These are phyloP conservation scores for Otolemur garnettii DNA, from an alignment of 2,113 vertebrate species.

Conservation along the genomic window DNA sequence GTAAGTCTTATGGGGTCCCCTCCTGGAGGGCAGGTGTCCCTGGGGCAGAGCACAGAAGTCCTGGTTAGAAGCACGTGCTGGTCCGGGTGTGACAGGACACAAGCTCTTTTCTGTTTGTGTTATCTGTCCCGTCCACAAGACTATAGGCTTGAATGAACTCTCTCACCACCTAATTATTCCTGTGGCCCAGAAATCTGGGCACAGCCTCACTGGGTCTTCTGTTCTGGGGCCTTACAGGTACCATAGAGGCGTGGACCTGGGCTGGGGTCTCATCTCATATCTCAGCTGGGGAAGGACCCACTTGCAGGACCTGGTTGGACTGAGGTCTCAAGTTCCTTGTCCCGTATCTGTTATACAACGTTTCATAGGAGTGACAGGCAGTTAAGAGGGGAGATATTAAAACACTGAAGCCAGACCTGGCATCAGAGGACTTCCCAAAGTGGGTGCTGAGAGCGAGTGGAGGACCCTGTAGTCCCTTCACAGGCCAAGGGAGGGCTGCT, in stretches of 20 bases:
- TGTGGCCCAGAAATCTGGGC: not conserved
- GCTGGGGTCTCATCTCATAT: not conserved
- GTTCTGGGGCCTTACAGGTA: not conserved
- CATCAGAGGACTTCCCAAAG: fast-evolving
- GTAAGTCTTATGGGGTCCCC: too few relatives aligned
- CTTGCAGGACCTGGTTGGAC: not conserved
- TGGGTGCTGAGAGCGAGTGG: fast-evolving
- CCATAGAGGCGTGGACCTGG: not conserved
- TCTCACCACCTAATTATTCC: too few relatives aligned
- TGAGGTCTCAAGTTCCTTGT: not conserved
- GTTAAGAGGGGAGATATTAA: fast-evolving
- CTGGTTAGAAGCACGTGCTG: too few relatives aligned
- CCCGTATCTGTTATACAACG: not conserved
- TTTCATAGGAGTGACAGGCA: not conserved
- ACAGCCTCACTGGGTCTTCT: not conserved
- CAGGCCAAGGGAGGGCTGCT: not conserved
- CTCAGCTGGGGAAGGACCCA: not conserved
- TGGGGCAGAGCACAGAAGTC: not conserved
- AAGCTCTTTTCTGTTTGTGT: not conserved
- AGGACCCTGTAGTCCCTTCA: fast-evolving
- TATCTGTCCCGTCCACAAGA: not conserved
- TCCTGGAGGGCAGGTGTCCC: not conserved
- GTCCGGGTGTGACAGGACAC: too few relatives aligned
- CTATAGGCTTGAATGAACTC: not conserved
- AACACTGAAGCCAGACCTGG: fast-evolving